phyloP scores from a whole-genome alignment of 2,797 vertebrate species.

The Myotis findleyi region DNA sequence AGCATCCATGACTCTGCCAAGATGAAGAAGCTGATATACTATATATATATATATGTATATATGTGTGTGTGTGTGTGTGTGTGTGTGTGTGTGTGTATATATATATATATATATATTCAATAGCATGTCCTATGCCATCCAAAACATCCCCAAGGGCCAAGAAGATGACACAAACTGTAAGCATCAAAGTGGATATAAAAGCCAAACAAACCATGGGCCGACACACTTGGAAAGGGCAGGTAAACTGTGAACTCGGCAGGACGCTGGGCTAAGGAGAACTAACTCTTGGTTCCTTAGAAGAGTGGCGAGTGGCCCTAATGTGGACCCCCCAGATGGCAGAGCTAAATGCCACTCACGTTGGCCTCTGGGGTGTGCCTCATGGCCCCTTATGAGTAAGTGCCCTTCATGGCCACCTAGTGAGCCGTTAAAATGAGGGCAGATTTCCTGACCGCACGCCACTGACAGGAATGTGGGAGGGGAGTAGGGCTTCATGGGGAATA shows the following conservation, averaged over 20 bases:
- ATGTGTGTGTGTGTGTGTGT: too few species aligned
- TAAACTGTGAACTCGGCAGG: background rate
- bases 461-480: background rate
- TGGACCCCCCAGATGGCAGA: background rate
- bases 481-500: constrained; percentile 11
- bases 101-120: constrained; percentile 62
- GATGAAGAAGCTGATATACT: constrained; percentile 49
- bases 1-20: background rate
- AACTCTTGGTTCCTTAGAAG: constrained; percentile 38
- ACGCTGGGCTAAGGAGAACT: background rate
- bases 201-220: background rate
- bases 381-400: background rate
- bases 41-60: background rate
- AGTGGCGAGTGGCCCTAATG: background rate
- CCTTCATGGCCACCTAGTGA: constrained; percentile 16
- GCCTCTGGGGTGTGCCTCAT: background rate
- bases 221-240: constrained; percentile 60
- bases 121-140: constrained; percentile 51
- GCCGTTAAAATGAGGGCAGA: constrained; percentile 34
- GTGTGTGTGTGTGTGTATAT: background rate
- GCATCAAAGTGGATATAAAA: background rate
- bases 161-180: constrained; percentile 72
- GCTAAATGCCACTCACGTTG: constrained; percentile 4
- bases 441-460: constrained; percentile 23
- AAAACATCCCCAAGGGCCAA: constrained; percentile 68